Evolutionary conservation across 2,888 invertebrate genomes (phyloP).

Genomic region (Noctua janthina): DNA sequence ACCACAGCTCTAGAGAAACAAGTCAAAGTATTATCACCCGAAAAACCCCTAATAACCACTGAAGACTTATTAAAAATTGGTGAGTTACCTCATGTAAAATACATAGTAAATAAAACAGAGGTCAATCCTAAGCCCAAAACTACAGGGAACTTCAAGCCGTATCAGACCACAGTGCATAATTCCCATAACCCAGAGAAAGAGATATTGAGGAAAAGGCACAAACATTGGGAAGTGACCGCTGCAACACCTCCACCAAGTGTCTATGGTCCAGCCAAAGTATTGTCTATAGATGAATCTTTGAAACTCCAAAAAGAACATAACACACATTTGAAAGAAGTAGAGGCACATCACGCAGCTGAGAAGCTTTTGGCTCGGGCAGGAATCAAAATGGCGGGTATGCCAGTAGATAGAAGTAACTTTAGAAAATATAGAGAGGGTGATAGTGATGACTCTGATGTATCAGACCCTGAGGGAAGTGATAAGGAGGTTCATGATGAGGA

Average conservation of each 20-base stretch:
- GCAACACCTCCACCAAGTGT: constrained; percentile 91
- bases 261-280: constrained; percentile 88
- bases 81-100: constrained; percentile 87
- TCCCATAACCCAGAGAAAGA: constrained; percentile 90
- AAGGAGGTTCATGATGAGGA: constrained; percentile 91
- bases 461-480: constrained; percentile 87
- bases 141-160: constrained; percentile 89
- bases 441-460: constrained; percentile 81
- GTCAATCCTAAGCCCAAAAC: constrained; percentile 77
- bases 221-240: constrained; percentile 91
- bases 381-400: constrained; percentile 80
- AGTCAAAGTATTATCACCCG: constrained; percentile 83
- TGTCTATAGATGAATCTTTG: constrained; percentile 90
- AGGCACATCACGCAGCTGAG: constrained; percentile 90
- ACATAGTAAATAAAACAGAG: constrained; percentile 89
- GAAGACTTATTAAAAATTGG: constrained; percentile 88
- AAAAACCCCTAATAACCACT: constrained; percentile 87
- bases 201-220: constrained; percentile 85
- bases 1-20: constrained; percentile 87
- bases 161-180: constrained; percentile 89
- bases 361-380: constrained; percentile 85
- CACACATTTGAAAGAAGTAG: constrained; percentile 85
- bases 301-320: constrained; percentile 89
- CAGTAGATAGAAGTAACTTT: constrained; percentile 78
- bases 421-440: constrained; percentile 82